Base-by-base conservation (phyloP, 2,113 vertebrate species). In the Dipodomys merriami region DNA sequence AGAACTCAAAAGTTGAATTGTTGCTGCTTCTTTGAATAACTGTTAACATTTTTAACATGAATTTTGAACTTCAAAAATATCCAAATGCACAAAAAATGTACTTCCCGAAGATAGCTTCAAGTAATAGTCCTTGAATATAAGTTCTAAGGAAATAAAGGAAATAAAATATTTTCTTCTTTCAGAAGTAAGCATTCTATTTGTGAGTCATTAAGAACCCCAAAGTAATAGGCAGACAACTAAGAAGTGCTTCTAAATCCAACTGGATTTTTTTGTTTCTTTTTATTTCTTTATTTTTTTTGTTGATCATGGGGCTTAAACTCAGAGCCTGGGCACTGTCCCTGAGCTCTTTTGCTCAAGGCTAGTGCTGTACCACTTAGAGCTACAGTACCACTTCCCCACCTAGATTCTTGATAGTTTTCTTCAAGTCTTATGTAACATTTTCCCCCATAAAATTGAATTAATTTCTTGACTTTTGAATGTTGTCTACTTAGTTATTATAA, bases 21-120 rank as follows among this genome's bases (percentile, higher is more conserved):
- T 29, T 72, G 33, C 20, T 71, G n/a, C 49, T 22, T 19, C 73
- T 92, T 72, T 94, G 73, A 89, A 86, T 71, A 68, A 6, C 68
- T 23, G 62, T 19, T 53, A 53, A 93, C 44, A 71, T 78, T 57
- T 89, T 83, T 23, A 4, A 92, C 18, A 15, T 88, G 39, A 88
- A 76, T 71, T 90, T 79, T 92, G 83, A 94, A 89, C 69, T 88
- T 57, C 60, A 91, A 90, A 88, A 79, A 80, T 72, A 29, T 88
- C 72, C 80, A 72, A 83, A 67, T 77, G 8, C 30, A 64, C 88
- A 30, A 89, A 39, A 91, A 76, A 77, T 49, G 60, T 6, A 86
- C 25, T 93, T 69, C 53, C 46, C 79, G 69, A 88, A 84, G 68
- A n/a, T 22, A 81, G 29, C n/a, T 95, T 88, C 35, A 91, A 68